Evolutionary conservation across 1,140 invertebrate species (phyloP).

Genomic region (Drosophila kohkoa): DNA sequence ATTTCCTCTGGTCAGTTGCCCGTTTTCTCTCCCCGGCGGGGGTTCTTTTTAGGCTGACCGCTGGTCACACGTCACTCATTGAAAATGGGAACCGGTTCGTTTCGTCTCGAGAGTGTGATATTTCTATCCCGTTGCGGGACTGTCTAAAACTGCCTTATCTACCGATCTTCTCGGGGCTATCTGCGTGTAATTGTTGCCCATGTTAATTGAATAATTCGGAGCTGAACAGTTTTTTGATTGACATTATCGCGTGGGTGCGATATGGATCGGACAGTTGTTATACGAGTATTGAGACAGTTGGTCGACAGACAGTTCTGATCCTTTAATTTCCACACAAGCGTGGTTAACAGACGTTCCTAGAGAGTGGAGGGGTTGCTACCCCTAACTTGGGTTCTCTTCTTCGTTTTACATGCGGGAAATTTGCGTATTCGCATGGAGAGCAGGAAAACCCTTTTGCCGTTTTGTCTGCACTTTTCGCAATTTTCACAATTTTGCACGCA

Average conservation of each 20-base stretch:
- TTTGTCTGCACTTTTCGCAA: constrained; percentile 56
- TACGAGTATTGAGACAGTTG: constrained; percentile 27
- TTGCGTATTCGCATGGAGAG: constrained; percentile 9
- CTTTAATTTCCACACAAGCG: constrained; percentile 47
- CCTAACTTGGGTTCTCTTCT: background rate
- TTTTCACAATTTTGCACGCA: constrained; percentile 73
- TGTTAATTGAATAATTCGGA: constrained; percentile 73
- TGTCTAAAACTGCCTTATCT: constrained; percentile 45
- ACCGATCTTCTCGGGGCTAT: constrained; percentile 43
- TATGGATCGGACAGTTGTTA: constrained; percentile 31
- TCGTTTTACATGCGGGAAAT: constrained; percentile 16
- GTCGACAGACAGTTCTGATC: constrained; percentile 24
- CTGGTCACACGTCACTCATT: constrained; percentile 76
- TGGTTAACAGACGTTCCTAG: constrained; percentile 5
- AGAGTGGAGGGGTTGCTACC: constrained; percentile 25
- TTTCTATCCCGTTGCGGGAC: constrained; percentile 29
- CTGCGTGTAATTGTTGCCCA: constrained; percentile 62
- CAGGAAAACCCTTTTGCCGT: constrained; percentile 44
- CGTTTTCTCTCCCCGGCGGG: constrained; percentile 19
- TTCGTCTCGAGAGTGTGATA: constrained; percentile 35
- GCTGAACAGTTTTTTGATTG: constrained; percentile 79
- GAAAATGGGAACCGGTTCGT: constrained; percentile 58
- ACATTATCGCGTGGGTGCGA: constrained; percentile 78
- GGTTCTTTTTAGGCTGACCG: constrained; percentile 48
- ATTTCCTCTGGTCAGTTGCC: constrained; percentile 55